Conservation (phyloP, 1,140 invertebrate species). For the Yoshiicerus persimilis region DNA sequence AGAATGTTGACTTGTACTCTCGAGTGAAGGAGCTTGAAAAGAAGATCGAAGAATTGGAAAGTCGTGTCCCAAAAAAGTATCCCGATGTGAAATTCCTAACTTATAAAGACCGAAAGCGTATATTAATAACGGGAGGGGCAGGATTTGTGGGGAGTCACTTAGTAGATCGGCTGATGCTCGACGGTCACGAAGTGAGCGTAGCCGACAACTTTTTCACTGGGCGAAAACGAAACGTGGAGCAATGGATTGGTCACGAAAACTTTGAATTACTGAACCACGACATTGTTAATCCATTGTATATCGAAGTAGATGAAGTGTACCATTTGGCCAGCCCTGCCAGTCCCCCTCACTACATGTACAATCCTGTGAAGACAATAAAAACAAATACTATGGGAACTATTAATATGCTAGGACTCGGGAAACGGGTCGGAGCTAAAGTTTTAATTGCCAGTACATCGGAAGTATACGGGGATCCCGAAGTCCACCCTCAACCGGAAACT, state of each 20-base stretch:
- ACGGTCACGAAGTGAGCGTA: constrained; percentile 97
- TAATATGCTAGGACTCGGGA: constrained; percentile 93
- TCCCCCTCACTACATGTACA: constrained; percentile 99
- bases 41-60: constrained; percentile 70
- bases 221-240: constrained; percentile 93
- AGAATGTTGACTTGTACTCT: background rate
- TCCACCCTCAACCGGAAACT: constrained; percentile 90
- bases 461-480: constrained; percentile 96
- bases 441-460: constrained; percentile 98
- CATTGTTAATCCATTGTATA: constrained; percentile 95
- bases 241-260: constrained; percentile 98
- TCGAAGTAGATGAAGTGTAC: constrained; percentile 99
- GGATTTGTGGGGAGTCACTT: constrained; percentile 99
- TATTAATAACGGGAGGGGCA: constrained; percentile 93
- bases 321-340: constrained; percentile 98
- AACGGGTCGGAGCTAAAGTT: constrained; percentile 89
- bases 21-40: constrained; percentile 69
- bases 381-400: constrained; percentile 99
- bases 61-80: constrained; percentile 75
- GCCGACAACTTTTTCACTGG: constrained; percentile 99
- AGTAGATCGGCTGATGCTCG: constrained; percentile 90
- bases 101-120: constrained; percentile 85
- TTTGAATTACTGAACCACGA: constrained; percentile 99
- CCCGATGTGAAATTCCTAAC: constrained; percentile 87
- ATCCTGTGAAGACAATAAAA: constrained; percentile 99